A percentile compares a stretch with the other conserved stretches of the same genome.
Conservation (phyloP, 2,888 invertebrate genomes). For the Chaitophorus viminalis region DNA sequence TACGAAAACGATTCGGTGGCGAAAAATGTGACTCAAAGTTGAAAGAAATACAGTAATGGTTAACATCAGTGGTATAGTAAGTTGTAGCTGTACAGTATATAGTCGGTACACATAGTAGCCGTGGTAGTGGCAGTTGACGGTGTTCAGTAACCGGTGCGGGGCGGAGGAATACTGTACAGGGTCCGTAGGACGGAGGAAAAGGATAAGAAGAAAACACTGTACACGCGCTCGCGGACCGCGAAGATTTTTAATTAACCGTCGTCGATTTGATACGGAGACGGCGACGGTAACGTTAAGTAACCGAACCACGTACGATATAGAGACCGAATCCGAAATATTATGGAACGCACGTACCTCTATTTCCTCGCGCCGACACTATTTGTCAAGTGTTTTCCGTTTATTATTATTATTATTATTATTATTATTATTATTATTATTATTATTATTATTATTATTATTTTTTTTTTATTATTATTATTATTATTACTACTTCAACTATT, state of each 20-base stretch:
- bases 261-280: constrained; percentile 17
- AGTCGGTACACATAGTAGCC: too few relatives aligned
- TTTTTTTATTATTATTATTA: background rate
- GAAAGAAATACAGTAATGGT: background rate
- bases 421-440: constrained; percentile 1
- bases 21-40: background rate
- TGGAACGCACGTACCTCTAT: background rate
- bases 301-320: constrained; percentile 10
- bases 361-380: background rate
- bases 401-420: constrained; percentile 7
- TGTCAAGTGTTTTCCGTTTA: constrained; percentile 37
- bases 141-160: too few relatives aligned
- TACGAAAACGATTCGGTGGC: constrained; percentile 32
- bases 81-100: too few relatives aligned
- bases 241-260: constrained; percentile 18
- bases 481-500: background rate
- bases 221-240: background rate
- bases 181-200: background rate
- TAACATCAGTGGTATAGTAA: too few relatives aligned
- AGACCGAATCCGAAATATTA: constrained; percentile 27
- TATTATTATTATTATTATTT: constrained; percentile 7
- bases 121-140: background rate
- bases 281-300: background rate
- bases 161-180: background rate
- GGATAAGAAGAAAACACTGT: background rate